Evolutionary conservation across 2,888 invertebrate genomes (phyloP).

Genomic region (Calameuta pallipes): DNA sequence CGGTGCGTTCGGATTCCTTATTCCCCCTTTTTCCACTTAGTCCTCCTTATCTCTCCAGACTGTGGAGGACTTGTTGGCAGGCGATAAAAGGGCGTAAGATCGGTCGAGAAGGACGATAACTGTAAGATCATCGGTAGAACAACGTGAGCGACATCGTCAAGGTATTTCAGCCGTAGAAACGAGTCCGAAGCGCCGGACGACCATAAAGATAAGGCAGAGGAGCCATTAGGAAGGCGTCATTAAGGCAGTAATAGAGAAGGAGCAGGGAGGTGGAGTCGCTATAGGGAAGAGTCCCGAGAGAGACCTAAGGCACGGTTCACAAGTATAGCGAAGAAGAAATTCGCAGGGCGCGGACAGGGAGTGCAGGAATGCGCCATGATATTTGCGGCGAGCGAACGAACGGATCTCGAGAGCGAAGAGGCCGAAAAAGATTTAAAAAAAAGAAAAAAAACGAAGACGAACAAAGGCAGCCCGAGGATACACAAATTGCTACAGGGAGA

Average conservation of each 20-base stretch:
- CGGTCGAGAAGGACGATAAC: neutral
- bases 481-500: slow-evolving; percentile 35
- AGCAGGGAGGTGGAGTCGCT: neutral
- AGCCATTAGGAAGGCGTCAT: neutral
- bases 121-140: neutral
- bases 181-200: neutral
- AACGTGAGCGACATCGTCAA: neutral
- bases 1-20: neutral
- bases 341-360: neutral
- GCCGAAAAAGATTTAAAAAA: slow-evolving; percentile 19
- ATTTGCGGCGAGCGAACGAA: slow-evolving; percentile 41
- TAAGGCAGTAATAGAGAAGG: neutral
- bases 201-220: neutral
- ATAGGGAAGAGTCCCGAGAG: neutral
- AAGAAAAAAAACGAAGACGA: slow-evolving; percentile 23
- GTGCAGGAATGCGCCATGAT: slow-evolving; percentile 47
- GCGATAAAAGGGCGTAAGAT: neutral
- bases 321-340: neutral
- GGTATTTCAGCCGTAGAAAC: neutral
- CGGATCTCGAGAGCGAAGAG: slow-evolving; percentile 37
- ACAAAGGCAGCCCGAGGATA: slow-evolving; percentile 28
- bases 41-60: neutral
- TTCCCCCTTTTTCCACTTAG: neutral
- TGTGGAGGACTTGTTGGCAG: no score
- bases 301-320: neutral